Evolutionary conservation across 1,140 invertebrate species (phyloP).

Genomic region (Polyergus mexicanus): DNA sequence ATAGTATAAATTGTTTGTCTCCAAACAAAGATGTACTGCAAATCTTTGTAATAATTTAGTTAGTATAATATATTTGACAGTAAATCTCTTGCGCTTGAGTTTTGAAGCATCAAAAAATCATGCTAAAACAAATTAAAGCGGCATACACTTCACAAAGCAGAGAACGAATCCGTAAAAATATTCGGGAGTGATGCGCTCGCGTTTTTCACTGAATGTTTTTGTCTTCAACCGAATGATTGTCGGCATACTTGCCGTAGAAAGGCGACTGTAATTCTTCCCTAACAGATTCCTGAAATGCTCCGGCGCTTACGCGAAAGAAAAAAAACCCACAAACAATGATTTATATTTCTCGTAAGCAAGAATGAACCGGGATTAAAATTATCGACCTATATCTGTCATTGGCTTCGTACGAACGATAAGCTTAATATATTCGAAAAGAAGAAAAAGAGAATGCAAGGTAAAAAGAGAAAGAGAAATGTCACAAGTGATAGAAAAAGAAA

Average conservation of each 20-base stretch:
- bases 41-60: not conserved
- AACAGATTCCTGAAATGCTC: constrained; percentile 54
- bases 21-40: not conserved
- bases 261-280: constrained; percentile 30
- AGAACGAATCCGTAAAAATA: constrained; percentile 44
- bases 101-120: not conserved
- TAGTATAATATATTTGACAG: not conserved
- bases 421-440: not conserved
- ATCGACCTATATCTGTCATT: constrained; percentile 12
- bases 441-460: not conserved
- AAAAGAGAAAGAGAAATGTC: not conserved
- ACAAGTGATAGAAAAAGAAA: constrained; percentile 3
- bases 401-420: not conserved
- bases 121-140: constrained; percentile 38
- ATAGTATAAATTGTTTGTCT: not conserved
- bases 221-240: constrained; percentile 24
- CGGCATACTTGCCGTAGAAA: constrained; percentile 5
- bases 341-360: constrained; percentile 53
- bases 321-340: constrained; percentile 47
- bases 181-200: constrained; percentile 39
- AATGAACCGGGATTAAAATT: constrained; percentile 48
- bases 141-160: not conserved
- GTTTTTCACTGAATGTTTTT: constrained; percentile 54
- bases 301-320: constrained; percentile 25
- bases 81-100: not conserved